Conservation (phyloP, 2,113 vertebrate genomes). For the Osmerus mordax region DNA sequence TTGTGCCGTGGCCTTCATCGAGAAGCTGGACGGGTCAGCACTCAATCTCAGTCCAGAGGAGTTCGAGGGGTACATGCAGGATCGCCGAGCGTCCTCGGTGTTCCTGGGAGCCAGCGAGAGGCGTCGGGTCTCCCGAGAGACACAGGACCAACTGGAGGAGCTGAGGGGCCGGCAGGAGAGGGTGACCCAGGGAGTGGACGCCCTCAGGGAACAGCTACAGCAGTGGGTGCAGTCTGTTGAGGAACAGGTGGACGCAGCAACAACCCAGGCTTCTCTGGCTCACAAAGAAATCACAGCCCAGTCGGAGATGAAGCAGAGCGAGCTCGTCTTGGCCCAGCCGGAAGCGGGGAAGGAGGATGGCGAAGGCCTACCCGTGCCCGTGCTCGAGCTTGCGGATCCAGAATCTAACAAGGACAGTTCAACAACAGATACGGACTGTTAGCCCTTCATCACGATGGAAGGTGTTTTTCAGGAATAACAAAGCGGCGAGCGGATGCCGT, state of each 20-base stretch:
- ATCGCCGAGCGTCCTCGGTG: slow-evolving; percentile 33
- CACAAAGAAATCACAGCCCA: slow-evolving; percentile 44
- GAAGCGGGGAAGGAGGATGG: slow-evolving; percentile 25
- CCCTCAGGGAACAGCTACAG: slow-evolving; percentile 62
- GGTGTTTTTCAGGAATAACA: neutral
- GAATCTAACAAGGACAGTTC: neutral
- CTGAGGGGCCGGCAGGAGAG: slow-evolving; percentile 69
- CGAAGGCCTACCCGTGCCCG: slow-evolving; percentile 21
- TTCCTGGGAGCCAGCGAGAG: slow-evolving; percentile 23
- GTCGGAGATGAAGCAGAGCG: slow-evolving; percentile 17
- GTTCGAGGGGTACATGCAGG: slow-evolving; percentile 72
- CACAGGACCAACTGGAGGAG: slow-evolving; percentile 65
- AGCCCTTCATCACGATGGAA: neutral
- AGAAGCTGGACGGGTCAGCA: slow-evolving; percentile 73
- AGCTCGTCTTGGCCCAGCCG: slow-evolving; percentile 24
- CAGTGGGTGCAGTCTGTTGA: slow-evolving; percentile 69
- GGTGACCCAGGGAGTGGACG: slow-evolving; percentile 59
- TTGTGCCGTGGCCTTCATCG: slow-evolving; percentile 76
- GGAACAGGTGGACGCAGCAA: slow-evolving; percentile 65
- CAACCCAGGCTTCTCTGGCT: slow-evolving; percentile 36
- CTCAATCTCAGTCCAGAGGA: slow-evolving; percentile 73
- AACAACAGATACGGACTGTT: slow-evolving; percentile 45
- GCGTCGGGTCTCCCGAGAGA: slow-evolving; percentile 44
- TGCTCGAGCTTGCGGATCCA: slow-evolving; percentile 33
- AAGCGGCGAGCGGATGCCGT: neutral